phyloP scores from a whole-genome alignment of 2,113 vertebrate species.

The Campylorhamphus procurvoides region DNA sequence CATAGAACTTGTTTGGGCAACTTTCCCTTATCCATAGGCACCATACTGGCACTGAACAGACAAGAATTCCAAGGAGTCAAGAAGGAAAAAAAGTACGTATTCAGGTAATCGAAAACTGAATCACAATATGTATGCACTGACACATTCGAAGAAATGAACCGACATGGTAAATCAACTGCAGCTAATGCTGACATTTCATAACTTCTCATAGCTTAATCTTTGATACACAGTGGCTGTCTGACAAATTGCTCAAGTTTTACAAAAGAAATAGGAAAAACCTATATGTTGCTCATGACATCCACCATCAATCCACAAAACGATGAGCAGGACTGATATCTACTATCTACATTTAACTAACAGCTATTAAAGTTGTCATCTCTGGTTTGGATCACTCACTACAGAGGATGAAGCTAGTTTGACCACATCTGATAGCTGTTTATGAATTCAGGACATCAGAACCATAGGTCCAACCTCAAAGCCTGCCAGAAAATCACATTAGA shows the following conservation, averaged over 20 bases:
- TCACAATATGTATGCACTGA: background rate
- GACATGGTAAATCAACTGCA: background rate
- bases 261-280: conserved; percentile 17
- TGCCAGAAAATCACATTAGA: background rate
- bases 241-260: conserved; percentile 32
- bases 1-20: background rate
- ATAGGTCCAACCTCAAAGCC: background rate
- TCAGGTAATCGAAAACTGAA: background rate
- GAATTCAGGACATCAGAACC: background rate
- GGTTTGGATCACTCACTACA: background rate
- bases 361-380: conserved; percentile 24
- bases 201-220: conserved; percentile 20
- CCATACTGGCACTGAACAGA: background rate
- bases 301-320: background rate
- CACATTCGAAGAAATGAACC: conserved; percentile 12
- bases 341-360: conserved; percentile 1
- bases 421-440: background rate
- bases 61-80: background rate
- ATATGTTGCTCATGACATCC: background rate
- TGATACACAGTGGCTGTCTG: background rate
- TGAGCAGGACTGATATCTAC: conserved; percentile 4
- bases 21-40: background rate
- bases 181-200: conserved; percentile 7
- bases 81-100: background rate
- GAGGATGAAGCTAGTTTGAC: background rate